Percentiles rank a stretch among this genome's conserved stretches.
Conservation (phyloP, 2,888 invertebrate species). For the Tetrapedia diversipes region DNA sequence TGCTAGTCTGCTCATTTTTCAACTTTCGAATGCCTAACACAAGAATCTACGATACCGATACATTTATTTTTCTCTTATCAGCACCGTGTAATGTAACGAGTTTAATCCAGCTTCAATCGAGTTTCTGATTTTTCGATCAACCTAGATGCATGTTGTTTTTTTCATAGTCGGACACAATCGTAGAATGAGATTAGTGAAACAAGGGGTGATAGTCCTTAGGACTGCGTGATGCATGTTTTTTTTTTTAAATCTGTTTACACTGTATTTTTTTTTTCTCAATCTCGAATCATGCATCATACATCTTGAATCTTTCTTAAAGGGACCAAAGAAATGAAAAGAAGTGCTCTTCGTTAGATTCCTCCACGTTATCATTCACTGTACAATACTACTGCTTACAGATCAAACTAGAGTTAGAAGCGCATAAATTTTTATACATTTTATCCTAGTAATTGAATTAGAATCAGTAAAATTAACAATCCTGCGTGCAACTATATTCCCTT, state of each 20-base stretch:
- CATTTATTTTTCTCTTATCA: slow-evolving; percentile 10
- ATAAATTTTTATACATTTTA: background rate
- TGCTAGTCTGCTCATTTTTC: slow-evolving; percentile 17
- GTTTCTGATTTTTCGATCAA: slow-evolving; percentile 8
- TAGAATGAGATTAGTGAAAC: background rate
- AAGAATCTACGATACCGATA: slow-evolving; percentile 4
- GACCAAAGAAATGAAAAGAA: background rate
- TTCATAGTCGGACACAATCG: background rate
- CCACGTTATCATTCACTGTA: background rate
- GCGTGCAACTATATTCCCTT: slow-evolving; percentile 4
- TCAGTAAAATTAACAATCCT: background rate
- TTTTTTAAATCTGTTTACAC: too few species aligned
- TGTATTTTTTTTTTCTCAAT: background rate
- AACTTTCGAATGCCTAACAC: slow-evolving; percentile 29
- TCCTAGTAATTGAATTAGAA: background rate
- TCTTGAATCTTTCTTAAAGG: background rate
- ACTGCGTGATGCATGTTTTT: slow-evolving; percentile 22
- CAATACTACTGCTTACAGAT: slow-evolving; percentile 10
- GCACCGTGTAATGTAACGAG: slow-evolving; percentile 39
- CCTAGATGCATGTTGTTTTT: slow-evolving; percentile 32
- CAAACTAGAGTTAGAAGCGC: slow-evolving; percentile 20
- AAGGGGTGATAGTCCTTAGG: slow-evolving; percentile 10
- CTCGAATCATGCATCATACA: slow-evolving; percentile 1
- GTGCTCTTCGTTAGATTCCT: background rate
- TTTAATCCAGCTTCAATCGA: slow-evolving; percentile 42